Percentiles rank a stretch among this genome's conserved stretches.
phyloP scores from a whole-genome alignment of 1,140 invertebrate genomes.

The Ceratitis capitata region DNA sequence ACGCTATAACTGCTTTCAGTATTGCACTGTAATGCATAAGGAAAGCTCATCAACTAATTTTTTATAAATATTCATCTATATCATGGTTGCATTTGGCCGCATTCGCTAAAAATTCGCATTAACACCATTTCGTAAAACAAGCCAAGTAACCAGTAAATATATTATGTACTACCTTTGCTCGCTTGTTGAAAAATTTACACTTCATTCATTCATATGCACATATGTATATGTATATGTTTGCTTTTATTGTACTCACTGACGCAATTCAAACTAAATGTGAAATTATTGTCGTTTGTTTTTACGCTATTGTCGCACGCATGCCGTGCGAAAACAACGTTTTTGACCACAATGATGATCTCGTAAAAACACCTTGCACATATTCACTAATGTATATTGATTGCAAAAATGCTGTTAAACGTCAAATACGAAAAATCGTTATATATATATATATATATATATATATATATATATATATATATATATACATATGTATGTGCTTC shows the following conservation, averaged over 20 bases:
- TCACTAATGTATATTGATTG: neutral
- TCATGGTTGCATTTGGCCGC: no score
- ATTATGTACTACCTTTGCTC: neutral
- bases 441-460: neutral
- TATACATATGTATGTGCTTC: neutral
- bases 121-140: neutral
- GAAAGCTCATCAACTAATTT: neutral
- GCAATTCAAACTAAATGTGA: neutral
- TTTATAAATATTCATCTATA: no score
- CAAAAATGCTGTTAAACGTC: no score
- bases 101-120: neutral
- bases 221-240: neutral
- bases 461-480: neutral
- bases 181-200: neutral
- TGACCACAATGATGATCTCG: neutral
- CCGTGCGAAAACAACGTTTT: neutral
- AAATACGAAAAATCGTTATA: neutral
- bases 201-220: neutral
- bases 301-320: neutral
- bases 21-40: no score
- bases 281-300: slow-evolving; percentile 13
- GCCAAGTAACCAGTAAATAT: neutral
- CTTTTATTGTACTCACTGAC: neutral
- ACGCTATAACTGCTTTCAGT: no score
- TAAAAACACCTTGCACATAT: neutral